Base-by-base conservation (phyloP, 92 coral and sea anemone species). In the Zoanthus sociatus region DNA sequence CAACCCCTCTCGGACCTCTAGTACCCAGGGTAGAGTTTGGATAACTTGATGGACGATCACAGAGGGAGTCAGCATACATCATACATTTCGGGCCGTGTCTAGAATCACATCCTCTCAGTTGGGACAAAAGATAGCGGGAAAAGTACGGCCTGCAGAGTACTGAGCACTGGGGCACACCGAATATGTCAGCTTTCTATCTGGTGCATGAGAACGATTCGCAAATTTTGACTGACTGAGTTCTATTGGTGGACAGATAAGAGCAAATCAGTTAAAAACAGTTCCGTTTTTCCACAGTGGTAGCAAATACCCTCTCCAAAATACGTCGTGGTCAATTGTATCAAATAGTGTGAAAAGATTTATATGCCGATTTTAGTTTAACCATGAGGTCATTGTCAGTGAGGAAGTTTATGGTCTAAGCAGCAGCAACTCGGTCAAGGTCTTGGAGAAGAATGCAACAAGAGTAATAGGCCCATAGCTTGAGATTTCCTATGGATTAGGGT, bases 401-500 rank as follows among this genome's bases (percentile, higher is more conserved):
- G 16, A 71, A 84, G 61, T 37, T 42, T 61, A 84, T 67, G 5
- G 32, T 68, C 47, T 71, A 83, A 5, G 33, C n/a, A 9, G 56
- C 54, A 30, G 81, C 82, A 46, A 84, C 82, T 30, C 83, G 81
- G 33, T 84, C 87, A 84, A 15, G 44, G 56, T 75, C 48, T 33
- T 75, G 9, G 87, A 84, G 7, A 74, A 61, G 84, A 66, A 84
- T 30, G 88, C 66, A 20, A 84, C 15, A 51, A 73, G 50, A 7
- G 88, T 84, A 61, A 84, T 71, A 2, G 88, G 88, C 32, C 88
- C 71, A 44, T 73, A 84, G 44, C 45, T 71, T 20, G 78, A 50
- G 63, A 71, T 9, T 16, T 84, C 85, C 30, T 71, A 26, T 11
- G 11, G 10, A 44, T 84, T 71, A 33, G 73, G 76, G 7, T n/a